Evolutionary conservation across 2,113 vertebrate species (phyloP).

Genomic region (Chunga burmeisteri): DNA sequence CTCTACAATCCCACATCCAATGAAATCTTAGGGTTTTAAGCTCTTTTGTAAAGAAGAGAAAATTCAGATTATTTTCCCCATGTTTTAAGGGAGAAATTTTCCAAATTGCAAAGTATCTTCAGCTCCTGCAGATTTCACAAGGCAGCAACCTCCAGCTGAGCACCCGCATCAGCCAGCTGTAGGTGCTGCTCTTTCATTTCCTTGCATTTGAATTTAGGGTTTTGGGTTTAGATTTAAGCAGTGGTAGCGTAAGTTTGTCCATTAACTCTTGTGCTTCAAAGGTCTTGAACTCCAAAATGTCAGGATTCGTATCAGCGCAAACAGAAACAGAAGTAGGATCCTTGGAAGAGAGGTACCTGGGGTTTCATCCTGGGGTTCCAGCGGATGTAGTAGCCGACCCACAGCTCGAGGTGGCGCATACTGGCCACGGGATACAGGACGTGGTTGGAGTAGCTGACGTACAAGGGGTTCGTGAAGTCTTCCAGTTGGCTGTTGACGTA

Average conservation of each 20-base stretch:
- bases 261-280: not conserved
- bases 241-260: fast-evolving
- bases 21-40: not conserved
- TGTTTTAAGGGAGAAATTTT: not conserved
- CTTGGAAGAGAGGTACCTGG: slow-evolving; percentile 70
- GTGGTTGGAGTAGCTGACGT: slow-evolving; percentile 91
- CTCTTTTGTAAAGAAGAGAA: not conserved
- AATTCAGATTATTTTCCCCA: not conserved
- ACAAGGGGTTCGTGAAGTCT: slow-evolving; percentile 95
- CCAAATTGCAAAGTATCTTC: not conserved
- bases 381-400: slow-evolving; percentile 96
- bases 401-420: slow-evolving; percentile 96
- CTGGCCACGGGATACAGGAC: slow-evolving; percentile 95
- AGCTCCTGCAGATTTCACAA: not conserved
- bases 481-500: slow-evolving; percentile 94
- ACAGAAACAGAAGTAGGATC: not conserved
- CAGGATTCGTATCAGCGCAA: fast-evolving
- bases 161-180: not conserved
- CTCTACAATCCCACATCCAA: not conserved
- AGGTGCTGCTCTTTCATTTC: not conserved
- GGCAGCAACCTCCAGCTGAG: not conserved
- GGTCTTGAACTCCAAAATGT: not conserved
- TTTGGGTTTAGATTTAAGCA: not conserved
- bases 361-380: slow-evolving; percentile 97
- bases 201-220: not conserved